Evolutionary conservation across 1,140 invertebrate genomes (phyloP), one percentile per base, ranked within the genome.

Genomic region (Diprion similis): DNA sequence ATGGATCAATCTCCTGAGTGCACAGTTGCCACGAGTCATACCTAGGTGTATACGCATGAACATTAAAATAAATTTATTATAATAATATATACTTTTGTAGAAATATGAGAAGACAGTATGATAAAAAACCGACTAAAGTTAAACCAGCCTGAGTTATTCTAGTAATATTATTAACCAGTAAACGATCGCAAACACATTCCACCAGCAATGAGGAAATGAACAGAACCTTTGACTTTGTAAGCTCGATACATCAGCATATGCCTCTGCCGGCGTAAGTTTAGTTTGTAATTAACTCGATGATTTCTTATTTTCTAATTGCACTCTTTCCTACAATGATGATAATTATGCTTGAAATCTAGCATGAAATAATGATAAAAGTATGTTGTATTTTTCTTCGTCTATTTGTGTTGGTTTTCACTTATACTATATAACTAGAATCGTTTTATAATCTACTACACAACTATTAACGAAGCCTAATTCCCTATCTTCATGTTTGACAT

Each of bases 251-350:
- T 59, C 51, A 17, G n/a, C 51, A 59, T 17, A 59, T 59, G n/a
- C 51, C 51, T 13, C 51, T 59, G 51, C 51, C 9, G 51, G 51
- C 51, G 51, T 59, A 17, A 13, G 51, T 59, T 59, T 59, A 59
- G 51, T 59, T 59, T 59, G 9, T 59, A 59, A 59, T 59, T 59
- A 59, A 59, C n/a, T 59, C 51, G 51, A 59, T 59, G 9, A 59
- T 59, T 59, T 59, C 11, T 59, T 59, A 59, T 59, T 59, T 59
- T 59, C 51, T 59, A 59, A 59, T 59, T 59, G 51, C 51, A 59
- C n/a, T 59, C 15, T 59, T 59, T 59, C 51, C 51, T 59, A 59
- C n/a, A 0, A 59, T 15, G 51, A 59, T 59, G n/a, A 59, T 59
- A 17, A 59, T 59, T 59, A 59, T 59, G 51, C 8, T 59, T 59